Conservation (phyloP, 1,140 invertebrate genomes). For the Propsilocerus akamusi region DNA sequence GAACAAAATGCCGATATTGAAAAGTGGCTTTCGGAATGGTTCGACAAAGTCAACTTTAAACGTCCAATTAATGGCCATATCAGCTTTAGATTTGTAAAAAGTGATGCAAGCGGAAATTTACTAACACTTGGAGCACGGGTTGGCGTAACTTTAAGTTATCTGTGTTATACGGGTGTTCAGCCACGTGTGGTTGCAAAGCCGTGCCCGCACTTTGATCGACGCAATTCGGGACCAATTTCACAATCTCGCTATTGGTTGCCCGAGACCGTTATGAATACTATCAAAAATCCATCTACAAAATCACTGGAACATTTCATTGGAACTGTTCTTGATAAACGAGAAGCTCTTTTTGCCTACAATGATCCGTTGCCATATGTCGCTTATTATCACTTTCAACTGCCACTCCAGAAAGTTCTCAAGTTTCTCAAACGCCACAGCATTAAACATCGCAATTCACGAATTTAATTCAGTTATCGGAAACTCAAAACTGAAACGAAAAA, state of each 20-base stretch:
- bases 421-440: slow-evolving; percentile 9
- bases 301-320: slow-evolving; percentile 36
- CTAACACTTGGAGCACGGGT: slow-evolving; percentile 46
- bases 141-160: slow-evolving; percentile 55
- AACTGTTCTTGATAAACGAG: slow-evolving; percentile 47
- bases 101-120: slow-evolving; percentile 27
- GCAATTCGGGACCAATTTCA: slow-evolving; percentile 29
- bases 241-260: slow-evolving; percentile 30
- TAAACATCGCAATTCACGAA: not conserved
- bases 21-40: slow-evolving; percentile 50
- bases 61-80: slow-evolving; percentile 50
- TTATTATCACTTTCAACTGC: slow-evolving; percentile 59
- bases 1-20: slow-evolving; percentile 44
- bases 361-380: slow-evolving; percentile 66
- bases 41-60: slow-evolving; percentile 35
- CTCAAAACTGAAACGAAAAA: too few relatives aligned
- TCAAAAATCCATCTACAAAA: slow-evolving; percentile 26
- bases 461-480: too few relatives aligned
- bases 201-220: slow-evolving; percentile 35
- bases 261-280: slow-evolving; percentile 27
- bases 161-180: slow-evolving; percentile 49
- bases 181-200: slow-evolving; percentile 39
- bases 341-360: slow-evolving; percentile 61
- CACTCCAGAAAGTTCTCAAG: slow-evolving; percentile 35
- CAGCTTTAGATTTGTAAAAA: slow-evolving; percentile 46